phyloP scores from a whole-genome alignment of 2,113 vertebrate genomes.

The Octodon degus region DNA sequence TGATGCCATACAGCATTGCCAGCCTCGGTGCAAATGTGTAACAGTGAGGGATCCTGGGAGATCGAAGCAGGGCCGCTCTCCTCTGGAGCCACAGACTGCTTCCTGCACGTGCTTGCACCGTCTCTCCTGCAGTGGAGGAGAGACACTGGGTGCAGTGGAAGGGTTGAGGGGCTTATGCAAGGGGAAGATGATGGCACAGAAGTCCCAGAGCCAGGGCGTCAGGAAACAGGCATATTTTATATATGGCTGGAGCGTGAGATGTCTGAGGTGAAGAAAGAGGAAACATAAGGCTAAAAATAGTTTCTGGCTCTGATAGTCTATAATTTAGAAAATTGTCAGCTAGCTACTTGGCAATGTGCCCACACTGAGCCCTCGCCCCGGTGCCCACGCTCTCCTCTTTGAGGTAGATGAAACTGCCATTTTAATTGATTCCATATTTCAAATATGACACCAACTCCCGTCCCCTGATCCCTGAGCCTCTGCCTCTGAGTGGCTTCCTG shows the following conservation, averaged over 20 bases:
- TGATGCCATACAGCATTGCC: too few relatives aligned
- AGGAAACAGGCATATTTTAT: not conserved
- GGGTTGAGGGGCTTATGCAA: too few relatives aligned
- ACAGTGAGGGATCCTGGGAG: not conserved
- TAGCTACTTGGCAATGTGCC: not conserved
- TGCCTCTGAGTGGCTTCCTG: slow-evolving; percentile 50
- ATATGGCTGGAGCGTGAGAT: not conserved
- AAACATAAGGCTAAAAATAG: not conserved
- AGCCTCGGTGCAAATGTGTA: not conserved
- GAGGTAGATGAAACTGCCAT: slow-evolving; percentile 74
- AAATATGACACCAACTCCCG: slow-evolving; percentile 4
- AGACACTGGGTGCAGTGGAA: too few relatives aligned
- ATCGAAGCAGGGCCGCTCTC: not conserved
- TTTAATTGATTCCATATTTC: slow-evolving; percentile 86
- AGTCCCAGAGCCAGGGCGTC: not conserved
- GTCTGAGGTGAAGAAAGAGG: not conserved
- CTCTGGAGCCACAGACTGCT: not conserved
- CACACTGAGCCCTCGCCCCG: not conserved
- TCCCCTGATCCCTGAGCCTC: slow-evolving; percentile 39
- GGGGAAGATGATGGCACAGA: not conserved
- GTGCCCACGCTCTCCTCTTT: not conserved
- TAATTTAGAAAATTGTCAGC: not conserved
- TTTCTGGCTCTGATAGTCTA: not conserved
- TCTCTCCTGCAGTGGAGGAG: not conserved
- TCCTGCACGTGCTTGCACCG: not conserved